Evolutionary conservation across 2,797 vertebrate species (phyloP).

Genomic region (Molothrus ater): DNA sequence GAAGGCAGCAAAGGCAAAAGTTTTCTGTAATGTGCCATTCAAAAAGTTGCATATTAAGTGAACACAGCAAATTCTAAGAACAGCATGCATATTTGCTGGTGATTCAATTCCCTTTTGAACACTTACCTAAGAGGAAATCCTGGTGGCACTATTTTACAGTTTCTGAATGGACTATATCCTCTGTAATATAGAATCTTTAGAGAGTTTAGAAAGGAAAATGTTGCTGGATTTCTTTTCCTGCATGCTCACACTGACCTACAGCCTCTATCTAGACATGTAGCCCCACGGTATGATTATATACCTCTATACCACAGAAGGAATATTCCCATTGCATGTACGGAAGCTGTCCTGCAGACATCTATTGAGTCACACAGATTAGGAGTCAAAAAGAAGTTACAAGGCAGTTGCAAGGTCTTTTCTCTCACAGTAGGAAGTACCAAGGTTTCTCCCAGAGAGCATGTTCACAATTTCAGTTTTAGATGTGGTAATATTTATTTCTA

Average conservation of each 20-base stretch:
- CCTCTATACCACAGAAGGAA: background rate
- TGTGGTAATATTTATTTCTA: background rate
- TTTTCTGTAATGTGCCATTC: background rate
- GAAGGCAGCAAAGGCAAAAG: background rate
- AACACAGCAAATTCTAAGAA: background rate
- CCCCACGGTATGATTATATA: rapidly evolving
- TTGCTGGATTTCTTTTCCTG: background rate
- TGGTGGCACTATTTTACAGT: background rate
- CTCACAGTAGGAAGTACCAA: background rate
- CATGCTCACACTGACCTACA: background rate
- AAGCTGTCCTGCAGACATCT: background rate
- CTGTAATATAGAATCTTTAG: background rate
- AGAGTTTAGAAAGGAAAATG: background rate
- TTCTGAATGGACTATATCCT: background rate
- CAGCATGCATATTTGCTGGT: background rate
- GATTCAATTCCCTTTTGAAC: background rate
- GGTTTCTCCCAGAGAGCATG: background rate
- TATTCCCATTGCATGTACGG: background rate
- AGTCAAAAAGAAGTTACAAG: background rate
- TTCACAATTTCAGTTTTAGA: background rate
- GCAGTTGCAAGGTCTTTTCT: background rate
- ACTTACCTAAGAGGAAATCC: background rate
- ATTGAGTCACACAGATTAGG: background rate
- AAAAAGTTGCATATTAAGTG: background rate
- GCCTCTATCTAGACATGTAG: background rate